These are phyloP conservation scores for Prunella strophiata DNA, from an alignment of 2,797 vertebrate species.

Conservation along the genomic window DNA sequence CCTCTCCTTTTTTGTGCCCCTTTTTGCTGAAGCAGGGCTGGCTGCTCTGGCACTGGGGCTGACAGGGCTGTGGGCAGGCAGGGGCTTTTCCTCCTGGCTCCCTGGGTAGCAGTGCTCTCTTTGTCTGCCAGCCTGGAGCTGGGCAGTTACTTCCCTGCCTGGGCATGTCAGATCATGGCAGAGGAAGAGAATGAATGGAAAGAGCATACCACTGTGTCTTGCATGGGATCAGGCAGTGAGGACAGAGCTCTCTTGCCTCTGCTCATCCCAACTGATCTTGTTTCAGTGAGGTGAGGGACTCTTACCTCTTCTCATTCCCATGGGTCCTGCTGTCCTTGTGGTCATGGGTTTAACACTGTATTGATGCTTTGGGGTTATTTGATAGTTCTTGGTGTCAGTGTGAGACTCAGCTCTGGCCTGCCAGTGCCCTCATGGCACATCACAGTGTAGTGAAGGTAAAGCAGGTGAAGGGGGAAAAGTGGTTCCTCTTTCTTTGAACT, in stretches of 20 bases:
- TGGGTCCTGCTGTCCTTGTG: background rate
- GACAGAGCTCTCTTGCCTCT: background rate
- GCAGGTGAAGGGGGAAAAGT: background rate
- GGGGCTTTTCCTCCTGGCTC: background rate
- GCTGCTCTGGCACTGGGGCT: background rate
- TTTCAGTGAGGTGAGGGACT: background rate
- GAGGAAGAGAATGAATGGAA: background rate
- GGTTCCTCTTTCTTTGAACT: background rate
- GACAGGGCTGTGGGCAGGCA: background rate
- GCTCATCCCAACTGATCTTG: background rate
- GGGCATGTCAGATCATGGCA: background rate
- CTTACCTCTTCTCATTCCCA: background rate
- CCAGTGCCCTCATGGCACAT: background rate
- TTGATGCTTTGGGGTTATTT: background rate
- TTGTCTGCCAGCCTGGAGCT: background rate
- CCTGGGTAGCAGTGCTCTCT: background rate
- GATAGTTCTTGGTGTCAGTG: background rate
- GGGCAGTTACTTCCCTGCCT: background rate
- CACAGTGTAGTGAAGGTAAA: background rate
- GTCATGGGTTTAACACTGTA: background rate
- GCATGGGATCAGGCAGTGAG: background rate
- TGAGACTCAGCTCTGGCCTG: background rate
- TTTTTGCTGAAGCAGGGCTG: background rate
- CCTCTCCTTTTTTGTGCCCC: background rate
- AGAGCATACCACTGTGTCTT: background rate